Evolutionary conservation across 2,113 vertebrate genomes (phyloP), one percentile per base, ranked within the genome.

Genomic region (Macaca mulatta): DNA sequence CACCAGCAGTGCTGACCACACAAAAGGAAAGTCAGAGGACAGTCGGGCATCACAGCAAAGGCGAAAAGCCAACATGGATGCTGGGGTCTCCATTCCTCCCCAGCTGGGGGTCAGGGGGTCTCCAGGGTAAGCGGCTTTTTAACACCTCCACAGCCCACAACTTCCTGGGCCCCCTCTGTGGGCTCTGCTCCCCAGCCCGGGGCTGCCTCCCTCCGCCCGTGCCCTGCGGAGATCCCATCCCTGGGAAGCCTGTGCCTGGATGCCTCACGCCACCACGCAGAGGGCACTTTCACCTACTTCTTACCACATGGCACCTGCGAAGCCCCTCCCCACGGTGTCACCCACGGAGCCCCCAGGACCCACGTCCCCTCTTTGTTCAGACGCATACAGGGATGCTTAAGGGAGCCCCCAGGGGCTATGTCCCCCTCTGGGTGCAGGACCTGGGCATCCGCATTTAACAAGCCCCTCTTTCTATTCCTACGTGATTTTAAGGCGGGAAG

Each of bases 211-310:
- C 61, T 64, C 57, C 30, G 0, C 23, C 32, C 16, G 4, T 0
- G 4, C 22, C 35, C 32, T 9, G 2, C 0, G 0, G n/a, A 43
- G 70, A 75, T 10, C n/a, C 50, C 1, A 0, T 40, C 4, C 2
- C 1, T 72, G 48, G 20, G 77, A 67, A 8, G 18, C 59, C 43
- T 14, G 59, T 9, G 25, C 22, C 8, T 12, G 48, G 30, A 64
- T 0, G 1, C 43, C 84, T n/a, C 27, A 0, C 12, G 6, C 48
- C 32, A 10, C 20, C 5, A 2, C 13, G 32, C 23, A 11, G 67
- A 3, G 72, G 18, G 16, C n/a, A 35, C 40, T 27, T 61, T 61
- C 23, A 0, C 27, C 59, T 23, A 11, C 8, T n/a, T 27, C 85
- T 45, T n/a, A 17, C 35, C 43, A 17, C 0, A 2, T 22, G 61